These are phyloP conservation scores for Ophiodon elongatus DNA, from an alignment of 2,113 vertebrate species.

Conservation along the genomic window DNA sequence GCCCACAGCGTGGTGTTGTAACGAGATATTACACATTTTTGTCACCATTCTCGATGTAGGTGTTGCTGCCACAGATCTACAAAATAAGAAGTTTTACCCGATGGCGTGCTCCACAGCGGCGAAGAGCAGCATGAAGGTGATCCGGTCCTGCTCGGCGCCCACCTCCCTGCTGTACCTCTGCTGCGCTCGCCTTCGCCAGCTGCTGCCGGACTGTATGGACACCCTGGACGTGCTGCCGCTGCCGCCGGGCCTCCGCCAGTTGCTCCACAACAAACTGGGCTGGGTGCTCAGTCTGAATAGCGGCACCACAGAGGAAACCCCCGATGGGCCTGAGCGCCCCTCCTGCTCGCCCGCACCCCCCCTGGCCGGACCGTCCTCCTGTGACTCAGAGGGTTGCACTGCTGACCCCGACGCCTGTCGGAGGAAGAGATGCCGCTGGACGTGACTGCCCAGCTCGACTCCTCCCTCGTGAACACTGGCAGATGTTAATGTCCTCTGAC, in stretches of 20 bases:
- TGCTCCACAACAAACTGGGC: conserved; percentile 95
- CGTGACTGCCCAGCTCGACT: conserved; percentile 74
- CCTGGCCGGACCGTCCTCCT: conserved; percentile 72
- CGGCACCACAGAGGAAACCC: conserved; percentile 55
- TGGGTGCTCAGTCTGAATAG: conserved; percentile 95
- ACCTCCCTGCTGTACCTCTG: conserved; percentile 97
- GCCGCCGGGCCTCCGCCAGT: conserved; percentile 94
- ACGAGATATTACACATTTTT: background rate
- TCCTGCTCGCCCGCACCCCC: conserved; percentile 54
- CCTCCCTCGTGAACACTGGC: conserved; percentile 44
- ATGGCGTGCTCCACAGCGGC: conserved; percentile 99
- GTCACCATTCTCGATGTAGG: conserved; percentile 77
- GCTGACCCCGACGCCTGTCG: conserved; percentile 88
- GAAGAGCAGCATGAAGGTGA: conserved; percentile 99
- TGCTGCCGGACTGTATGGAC: conserved; percentile 90
- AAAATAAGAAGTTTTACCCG: conserved; percentile 94
- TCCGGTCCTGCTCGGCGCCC: conserved; percentile 91
- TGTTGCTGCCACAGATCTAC: conserved; percentile 92
- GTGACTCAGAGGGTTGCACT: conserved; percentile 86
- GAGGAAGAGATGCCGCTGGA: conserved; percentile 96
- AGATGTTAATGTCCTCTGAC: conserved; percentile 21
- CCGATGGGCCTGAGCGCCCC: conserved; percentile 55
- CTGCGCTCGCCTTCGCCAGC: conserved; percentile 94
- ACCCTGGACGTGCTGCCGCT: conserved; percentile 92
- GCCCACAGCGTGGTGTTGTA: background rate